These are phyloP conservation scores for Megaceryle alcyon DNA, from an alignment of 2,797 vertebrate species.

Conservation along the genomic window DNA sequence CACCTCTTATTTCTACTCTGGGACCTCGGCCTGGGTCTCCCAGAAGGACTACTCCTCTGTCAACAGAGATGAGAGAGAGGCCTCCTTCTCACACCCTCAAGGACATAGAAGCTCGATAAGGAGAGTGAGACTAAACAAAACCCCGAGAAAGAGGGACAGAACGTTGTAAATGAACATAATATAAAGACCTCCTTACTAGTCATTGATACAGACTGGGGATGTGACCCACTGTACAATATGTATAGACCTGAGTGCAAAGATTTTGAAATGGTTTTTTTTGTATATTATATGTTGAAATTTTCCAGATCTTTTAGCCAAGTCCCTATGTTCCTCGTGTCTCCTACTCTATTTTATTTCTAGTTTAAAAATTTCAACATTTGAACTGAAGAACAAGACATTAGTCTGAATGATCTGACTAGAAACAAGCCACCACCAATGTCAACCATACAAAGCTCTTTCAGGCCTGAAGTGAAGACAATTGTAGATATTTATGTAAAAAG, in stretches of 20 bases:
- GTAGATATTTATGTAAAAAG: constrained; percentile 90
- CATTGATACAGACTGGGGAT: constrained; percentile 55
- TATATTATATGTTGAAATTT: constrained; percentile 85
- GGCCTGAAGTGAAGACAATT: constrained; percentile 78
- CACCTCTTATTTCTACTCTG: constrained; percentile 92
- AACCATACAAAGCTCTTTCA: constrained; percentile 58
- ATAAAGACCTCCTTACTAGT: constrained; percentile 64
- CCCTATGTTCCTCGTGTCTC: constrained; percentile 80
- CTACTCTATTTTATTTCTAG: constrained; percentile 75
- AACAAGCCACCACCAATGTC: constrained; percentile 62
- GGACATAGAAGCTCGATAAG: constrained; percentile 96
- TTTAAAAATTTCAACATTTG: constrained; percentile 79
- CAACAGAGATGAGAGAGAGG: constrained; percentile 92
- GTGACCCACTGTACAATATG: constrained; percentile 76
- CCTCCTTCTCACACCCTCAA: constrained; percentile 91
- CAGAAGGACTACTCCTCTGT: constrained; percentile 94
- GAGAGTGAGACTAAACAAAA: constrained; percentile 33
- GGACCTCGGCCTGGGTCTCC: constrained; percentile 90
- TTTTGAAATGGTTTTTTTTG: constrained; percentile 83
- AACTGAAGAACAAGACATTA: constrained; percentile 75
- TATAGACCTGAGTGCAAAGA: constrained; percentile 80
- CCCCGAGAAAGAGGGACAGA: constrained; percentile 30
- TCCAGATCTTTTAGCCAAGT: constrained; percentile 84
- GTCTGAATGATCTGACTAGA: constrained; percentile 62
- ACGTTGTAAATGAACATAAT: constrained; percentile 69